Evolutionary conservation across 2,888 invertebrate genomes (phyloP).

Genomic region (Pristionchus fissidentatus): DNA sequence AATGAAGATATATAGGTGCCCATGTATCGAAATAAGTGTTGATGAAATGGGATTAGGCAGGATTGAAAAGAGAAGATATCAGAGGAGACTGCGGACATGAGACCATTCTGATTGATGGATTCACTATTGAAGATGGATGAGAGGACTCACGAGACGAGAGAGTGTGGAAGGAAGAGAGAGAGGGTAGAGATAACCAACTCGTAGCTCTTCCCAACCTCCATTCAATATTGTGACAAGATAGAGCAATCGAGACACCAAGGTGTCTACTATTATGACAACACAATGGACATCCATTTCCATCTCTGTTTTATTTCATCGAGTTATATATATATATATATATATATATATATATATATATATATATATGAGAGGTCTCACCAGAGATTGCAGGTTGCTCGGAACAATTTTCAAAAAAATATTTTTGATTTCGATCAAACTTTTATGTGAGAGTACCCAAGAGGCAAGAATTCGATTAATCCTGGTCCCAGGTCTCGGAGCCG

Average conservation of each 20-base stretch:
- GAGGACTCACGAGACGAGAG: neutral
- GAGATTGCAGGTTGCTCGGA: too few species aligned
- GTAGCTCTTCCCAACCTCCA: neutral
- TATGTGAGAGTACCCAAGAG: too few species aligned
- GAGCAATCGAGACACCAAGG: too few species aligned
- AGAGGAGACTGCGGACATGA: slow-evolving; percentile 33
- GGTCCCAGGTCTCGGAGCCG: too few species aligned
- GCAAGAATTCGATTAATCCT: too few species aligned
- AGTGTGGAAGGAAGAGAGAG: neutral
- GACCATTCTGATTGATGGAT: slow-evolving; percentile 16
- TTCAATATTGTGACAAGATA: slow-evolving; percentile 36
- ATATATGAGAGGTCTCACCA: too few species aligned
- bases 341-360: too few species aligned
- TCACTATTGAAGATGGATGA: slow-evolving; percentile 24
- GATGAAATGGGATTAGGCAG: neutral
- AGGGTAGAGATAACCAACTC: slow-evolving; percentile 1
- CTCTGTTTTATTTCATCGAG: neutral
- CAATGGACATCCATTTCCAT: neutral
- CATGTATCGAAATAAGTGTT: neutral
- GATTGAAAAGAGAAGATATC: neutral
- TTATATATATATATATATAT: neutral
- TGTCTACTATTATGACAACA: neutral
- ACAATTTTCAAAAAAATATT: too few species aligned
- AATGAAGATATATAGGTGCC: neutral
- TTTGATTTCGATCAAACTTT: too few species aligned